Conservation (phyloP, 2,888 invertebrate species). For the Gryllus longicercus region DNA sequence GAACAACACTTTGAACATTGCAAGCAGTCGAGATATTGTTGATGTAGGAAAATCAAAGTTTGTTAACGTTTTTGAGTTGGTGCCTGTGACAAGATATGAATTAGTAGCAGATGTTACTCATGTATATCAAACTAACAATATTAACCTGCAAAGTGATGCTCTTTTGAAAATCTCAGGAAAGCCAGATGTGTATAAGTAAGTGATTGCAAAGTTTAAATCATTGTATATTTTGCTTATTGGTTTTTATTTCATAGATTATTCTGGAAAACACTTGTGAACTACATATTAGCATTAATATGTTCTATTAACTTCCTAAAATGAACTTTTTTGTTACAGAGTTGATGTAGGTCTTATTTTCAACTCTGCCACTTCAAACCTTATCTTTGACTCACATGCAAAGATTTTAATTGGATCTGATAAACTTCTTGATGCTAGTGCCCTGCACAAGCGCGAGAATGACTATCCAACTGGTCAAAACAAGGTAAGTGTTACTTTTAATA, state of each 20-base stretch:
- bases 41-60: conserved; percentile 60
- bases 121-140: conserved; percentile 52
- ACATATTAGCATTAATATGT: conserved; percentile 40
- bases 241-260: neutral
- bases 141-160: conserved; percentile 51
- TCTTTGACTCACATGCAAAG: conserved; percentile 48
- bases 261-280: conserved; percentile 40
- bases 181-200: conserved; percentile 34
- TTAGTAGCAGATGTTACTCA: conserved; percentile 58
- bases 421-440: conserved; percentile 56
- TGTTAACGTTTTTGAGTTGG: conserved; percentile 57
- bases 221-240: neutral
- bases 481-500: conserved; percentile 19
- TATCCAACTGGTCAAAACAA: conserved; percentile 30
- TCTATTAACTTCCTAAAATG: too few species aligned
- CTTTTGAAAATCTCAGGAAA: conserved; percentile 27
- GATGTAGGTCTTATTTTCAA: conserved; percentile 32
- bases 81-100: conserved; percentile 61
- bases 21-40: conserved; percentile 56
- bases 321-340: conserved; percentile 31
- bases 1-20: conserved; percentile 53
- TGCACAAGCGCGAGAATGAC: conserved; percentile 40
- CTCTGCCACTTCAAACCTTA: conserved; percentile 20
- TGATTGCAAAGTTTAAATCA: neutral
- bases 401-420: conserved; percentile 52